Evolutionary conservation across 2,888 invertebrate genomes (phyloP).

Genomic region (Physocephala rufipes): DNA sequence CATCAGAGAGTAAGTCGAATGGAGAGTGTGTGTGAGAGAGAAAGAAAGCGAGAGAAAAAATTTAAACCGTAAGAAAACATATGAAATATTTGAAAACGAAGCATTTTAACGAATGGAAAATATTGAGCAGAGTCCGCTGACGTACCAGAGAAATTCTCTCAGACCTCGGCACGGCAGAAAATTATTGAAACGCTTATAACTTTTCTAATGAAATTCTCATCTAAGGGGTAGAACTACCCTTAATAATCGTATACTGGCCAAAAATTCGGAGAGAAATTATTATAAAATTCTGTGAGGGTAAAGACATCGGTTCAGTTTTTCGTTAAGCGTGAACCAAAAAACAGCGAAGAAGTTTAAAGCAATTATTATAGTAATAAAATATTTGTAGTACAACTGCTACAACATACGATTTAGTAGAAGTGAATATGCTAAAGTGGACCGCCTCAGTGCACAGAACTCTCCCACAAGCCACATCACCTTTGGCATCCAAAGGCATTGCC

Average conservation of each 20-base stretch:
- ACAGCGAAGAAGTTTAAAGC: background rate
- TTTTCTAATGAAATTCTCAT: no score
- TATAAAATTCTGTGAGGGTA: conserved; percentile 34
- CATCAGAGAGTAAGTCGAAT: no score
- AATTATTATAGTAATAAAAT: background rate
- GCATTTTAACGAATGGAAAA: no score
- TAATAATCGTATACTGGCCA: background rate
- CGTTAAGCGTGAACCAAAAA: conserved; percentile 53
- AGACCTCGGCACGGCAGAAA: no score
- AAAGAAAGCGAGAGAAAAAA: no score
- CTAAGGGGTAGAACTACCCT: conserved; percentile 39
- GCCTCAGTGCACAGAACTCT: conserved; percentile 55
- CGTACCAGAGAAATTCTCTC: no score
- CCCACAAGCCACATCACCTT: conserved; percentile 47
- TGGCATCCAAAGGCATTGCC: conserved; percentile 14
- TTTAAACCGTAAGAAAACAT: no score
- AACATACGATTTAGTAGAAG: background rate
- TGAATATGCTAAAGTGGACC: conserved; percentile 63
- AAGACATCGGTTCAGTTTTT: conserved; percentile 54
- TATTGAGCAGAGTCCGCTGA: no score
- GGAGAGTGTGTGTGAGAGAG: no score
- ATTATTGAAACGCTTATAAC: no score
- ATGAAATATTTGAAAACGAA: no score
- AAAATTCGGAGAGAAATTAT: conserved; percentile 18
- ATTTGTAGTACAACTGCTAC: background rate